A percentile compares a stretch with the other conserved stretches of the same genome.
Evolutionary conservation across 2,888 invertebrate species (phyloP).

Genomic region (Prosopocoilus inquinatus): DNA sequence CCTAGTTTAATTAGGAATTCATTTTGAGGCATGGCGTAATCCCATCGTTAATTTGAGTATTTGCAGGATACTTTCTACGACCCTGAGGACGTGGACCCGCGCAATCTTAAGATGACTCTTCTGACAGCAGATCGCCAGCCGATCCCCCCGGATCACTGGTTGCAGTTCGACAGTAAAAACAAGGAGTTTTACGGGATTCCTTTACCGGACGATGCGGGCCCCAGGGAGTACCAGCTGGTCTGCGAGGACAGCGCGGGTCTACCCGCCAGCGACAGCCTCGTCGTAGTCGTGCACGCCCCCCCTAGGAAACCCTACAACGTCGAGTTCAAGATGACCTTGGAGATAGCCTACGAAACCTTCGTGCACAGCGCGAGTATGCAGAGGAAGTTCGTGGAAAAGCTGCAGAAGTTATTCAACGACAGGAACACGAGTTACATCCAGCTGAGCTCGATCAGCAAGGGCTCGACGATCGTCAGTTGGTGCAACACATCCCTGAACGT

Average conservation of each 20-base stretch:
- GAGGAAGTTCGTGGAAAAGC: conserved; percentile 76
- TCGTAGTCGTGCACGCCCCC: conserved; percentile 70
- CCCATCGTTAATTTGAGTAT: too few relatives aligned
- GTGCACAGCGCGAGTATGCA: conserved; percentile 70
- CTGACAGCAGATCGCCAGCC: conserved; percentile 70
- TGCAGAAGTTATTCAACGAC: conserved; percentile 73
- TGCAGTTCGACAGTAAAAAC: conserved; percentile 85
- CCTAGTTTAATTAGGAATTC: too few relatives aligned
- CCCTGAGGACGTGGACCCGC: conserved; percentile 77
- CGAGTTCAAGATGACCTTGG: conserved; percentile 79
- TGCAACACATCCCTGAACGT: conserved; percentile 77
- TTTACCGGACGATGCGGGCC: conserved; percentile 70
- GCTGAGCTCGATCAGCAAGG: conserved; percentile 66
- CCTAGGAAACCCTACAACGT: conserved; percentile 67
- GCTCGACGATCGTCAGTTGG: conserved; percentile 72
- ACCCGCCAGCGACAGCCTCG: conserved; percentile 75
- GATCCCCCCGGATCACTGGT: conserved; percentile 71
- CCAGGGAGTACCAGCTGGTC: conserved; percentile 74
- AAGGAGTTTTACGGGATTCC: conserved; percentile 89
- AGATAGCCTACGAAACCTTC: conserved; percentile 67
- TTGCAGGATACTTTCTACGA: conserved; percentile 84
- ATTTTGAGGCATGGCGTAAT: too few relatives aligned
- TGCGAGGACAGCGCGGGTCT: conserved; percentile 73
- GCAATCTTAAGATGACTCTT: conserved; percentile 69
- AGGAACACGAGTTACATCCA: conserved; percentile 69